phyloP scores from a whole-genome alignment of 2,888 invertebrate species.

The Macrosoma leucophasiata region DNA sequence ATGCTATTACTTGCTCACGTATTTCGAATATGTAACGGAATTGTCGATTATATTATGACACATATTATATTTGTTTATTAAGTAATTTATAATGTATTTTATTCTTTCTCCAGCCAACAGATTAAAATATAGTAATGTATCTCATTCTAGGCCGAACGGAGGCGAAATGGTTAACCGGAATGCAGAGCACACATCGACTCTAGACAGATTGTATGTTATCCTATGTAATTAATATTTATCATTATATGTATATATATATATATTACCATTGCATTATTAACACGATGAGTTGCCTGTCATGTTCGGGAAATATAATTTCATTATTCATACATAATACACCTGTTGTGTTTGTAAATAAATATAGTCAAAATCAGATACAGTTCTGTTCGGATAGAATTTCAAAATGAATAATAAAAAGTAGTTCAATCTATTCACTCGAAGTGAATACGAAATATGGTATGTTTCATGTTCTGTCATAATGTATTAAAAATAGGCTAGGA shows the following conservation, averaged over 20 bases:
- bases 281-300: conserved; percentile 30
- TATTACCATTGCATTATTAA: conserved; percentile 19
- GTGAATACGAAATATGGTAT: too few species aligned
- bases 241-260: conserved; percentile 23
- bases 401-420: too few species aligned
- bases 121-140: conserved; percentile 46
- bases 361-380: too few species aligned
- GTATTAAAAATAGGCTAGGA: too few species aligned
- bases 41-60: too few species aligned
- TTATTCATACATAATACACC: conserved; percentile 4
- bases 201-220: conserved; percentile 72
- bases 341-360: too few species aligned
- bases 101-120: conserved; percentile 5
- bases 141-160: conserved; percentile 71
- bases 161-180: conserved; percentile 72
- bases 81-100: background rate
- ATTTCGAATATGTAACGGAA: too few species aligned
- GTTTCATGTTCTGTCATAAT: too few species aligned
- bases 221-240: conserved; percentile 27
- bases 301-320: conserved; percentile 3
- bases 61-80: background rate
- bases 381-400: too few species aligned
- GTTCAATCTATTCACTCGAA: too few species aligned
- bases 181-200: conserved; percentile 69
- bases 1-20: too few species aligned